Base-by-base conservation (phyloP, 2,888 invertebrate species). In the Leptopilina drosophilae region DNA sequence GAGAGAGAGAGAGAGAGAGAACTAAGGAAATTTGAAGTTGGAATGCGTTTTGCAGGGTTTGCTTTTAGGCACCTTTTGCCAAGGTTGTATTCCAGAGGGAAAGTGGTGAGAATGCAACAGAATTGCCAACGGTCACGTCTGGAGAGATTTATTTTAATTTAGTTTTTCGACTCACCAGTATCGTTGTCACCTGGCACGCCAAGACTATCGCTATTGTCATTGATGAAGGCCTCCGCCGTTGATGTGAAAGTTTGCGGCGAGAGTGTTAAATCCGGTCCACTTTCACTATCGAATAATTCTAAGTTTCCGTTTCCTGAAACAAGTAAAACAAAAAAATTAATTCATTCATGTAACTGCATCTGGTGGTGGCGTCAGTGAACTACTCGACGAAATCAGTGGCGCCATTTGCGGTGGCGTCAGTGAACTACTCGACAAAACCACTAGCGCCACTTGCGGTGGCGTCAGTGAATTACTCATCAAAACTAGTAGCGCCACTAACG, bases 211-310 rank as follows among this genome's bases (percentile, higher is more conserved):
- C 94, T 94, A 92, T 94, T 94, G 93, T 94, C 94, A 91, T 94
- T 94, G 92, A 94, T 94, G 90, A 94, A 94, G 92, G 94, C 94
- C 92, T 94, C 94, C 83, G 94, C 93, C 87, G 94, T 93, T 89
- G 94, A 94, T 87, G 94, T 94, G 90, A 94, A 94, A 80, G 94
- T 94, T 91, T 94, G 94, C 84, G 94, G 94, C 82, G 94, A 94
- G 88, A 94, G 90, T 84, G 94, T 94, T 87, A 94, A 92, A 90
- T 94, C 94, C 85, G 94, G 94, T 82, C 94, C 94, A 87, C 94
- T 94, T 85, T 92, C 93, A 85, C 94, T 94, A 91, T 94, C 94
- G 91, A 94, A 94, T 88, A 94, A 91, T 90, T 94, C 94, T 90
- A 94, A 93, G 88, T 90, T 91, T 81, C 91, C 90, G 85, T 89